phyloP scores from a whole-genome alignment of 2,113 vertebrate species.

The Passer domesticus region DNA sequence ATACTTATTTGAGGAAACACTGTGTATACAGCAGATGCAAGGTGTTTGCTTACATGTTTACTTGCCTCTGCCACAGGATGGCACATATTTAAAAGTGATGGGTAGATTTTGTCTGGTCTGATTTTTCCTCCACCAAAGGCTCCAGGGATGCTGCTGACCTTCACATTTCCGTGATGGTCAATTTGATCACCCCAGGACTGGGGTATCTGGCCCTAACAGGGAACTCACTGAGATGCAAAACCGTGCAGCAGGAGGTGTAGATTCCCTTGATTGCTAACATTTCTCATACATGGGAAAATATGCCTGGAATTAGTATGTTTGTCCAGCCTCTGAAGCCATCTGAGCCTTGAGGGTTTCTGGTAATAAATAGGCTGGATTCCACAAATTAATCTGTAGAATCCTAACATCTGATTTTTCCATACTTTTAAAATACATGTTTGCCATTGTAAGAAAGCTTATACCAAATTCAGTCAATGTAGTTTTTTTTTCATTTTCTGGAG shows the following conservation, averaged over 20 bases:
- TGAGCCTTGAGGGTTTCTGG: not conserved
- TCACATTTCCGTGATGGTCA: not conserved
- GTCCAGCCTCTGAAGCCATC: not conserved
- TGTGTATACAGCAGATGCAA: not conserved
- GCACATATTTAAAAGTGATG: not conserved
- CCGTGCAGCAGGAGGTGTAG: not conserved
- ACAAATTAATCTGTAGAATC: not conserved
- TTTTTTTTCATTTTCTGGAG: not conserved
- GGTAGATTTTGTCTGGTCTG: not conserved
- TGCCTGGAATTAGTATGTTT: not conserved
- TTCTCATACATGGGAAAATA: not conserved
- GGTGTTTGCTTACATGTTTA: not conserved
- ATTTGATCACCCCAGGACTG: not conserved
- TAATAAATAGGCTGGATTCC: not conserved
- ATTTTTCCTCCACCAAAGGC: too few species aligned
- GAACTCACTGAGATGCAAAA: not conserved
- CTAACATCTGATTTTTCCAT: not conserved
- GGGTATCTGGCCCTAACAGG: not conserved
- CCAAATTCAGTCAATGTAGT: not conserved
- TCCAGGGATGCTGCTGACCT: not conserved
- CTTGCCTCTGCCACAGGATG: not conserved
- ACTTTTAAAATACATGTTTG: not conserved
- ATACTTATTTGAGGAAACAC: not conserved
- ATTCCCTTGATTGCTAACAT: not conserved
- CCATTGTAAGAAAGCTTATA: not conserved